A percentile compares a stretch with the other conserved stretches of the same genome.
These are phyloP conservation scores for Festucalex cinctus DNA, from an alignment of 2,113 vertebrate genomes.

Conservation along the genomic window DNA sequence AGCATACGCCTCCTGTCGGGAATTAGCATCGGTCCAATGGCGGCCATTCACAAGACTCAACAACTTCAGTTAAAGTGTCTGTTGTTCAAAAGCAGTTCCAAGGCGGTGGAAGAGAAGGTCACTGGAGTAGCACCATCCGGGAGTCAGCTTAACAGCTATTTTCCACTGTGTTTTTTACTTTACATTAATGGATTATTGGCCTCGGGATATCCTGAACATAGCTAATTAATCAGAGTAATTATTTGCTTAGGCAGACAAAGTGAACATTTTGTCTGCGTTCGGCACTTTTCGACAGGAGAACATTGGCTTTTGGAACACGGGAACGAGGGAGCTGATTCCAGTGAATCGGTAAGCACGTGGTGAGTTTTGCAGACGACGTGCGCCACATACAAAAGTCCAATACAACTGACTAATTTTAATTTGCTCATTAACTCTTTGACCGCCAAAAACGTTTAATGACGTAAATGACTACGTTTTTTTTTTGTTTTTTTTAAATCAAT, in stretches of 20 bases:
- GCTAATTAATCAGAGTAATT: conserved; percentile 77
- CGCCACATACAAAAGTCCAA: neutral
- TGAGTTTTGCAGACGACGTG: neutral
- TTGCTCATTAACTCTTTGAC: neutral
- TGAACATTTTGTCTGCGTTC: conserved; percentile 69
- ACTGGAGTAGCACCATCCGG: conserved; percentile 58
- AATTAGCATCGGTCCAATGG: neutral
- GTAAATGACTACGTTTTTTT: no score
- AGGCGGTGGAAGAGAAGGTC: conserved; percentile 60
- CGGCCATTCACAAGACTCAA: conserved; percentile 7
- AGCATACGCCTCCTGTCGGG: neutral
- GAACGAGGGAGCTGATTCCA: neutral
- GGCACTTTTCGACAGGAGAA: conserved; percentile 68
- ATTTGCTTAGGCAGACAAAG: conserved; percentile 79
- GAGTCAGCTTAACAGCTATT: conserved; percentile 55
- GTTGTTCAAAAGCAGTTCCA: conserved; percentile 19
- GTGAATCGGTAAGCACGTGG: neutral
- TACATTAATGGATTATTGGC: conserved; percentile 65
- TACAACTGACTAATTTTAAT: neutral
- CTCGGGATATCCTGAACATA: conserved; percentile 70
- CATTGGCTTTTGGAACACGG: conserved; percentile 50
- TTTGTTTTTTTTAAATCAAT: no score
- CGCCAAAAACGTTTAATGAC: no score
- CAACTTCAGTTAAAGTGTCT: conserved; percentile 31
- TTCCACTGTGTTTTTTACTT: conserved; percentile 55